Conservation (phyloP, 64 coral and sea anemone species). For the Orbicella faveolata region DNA sequence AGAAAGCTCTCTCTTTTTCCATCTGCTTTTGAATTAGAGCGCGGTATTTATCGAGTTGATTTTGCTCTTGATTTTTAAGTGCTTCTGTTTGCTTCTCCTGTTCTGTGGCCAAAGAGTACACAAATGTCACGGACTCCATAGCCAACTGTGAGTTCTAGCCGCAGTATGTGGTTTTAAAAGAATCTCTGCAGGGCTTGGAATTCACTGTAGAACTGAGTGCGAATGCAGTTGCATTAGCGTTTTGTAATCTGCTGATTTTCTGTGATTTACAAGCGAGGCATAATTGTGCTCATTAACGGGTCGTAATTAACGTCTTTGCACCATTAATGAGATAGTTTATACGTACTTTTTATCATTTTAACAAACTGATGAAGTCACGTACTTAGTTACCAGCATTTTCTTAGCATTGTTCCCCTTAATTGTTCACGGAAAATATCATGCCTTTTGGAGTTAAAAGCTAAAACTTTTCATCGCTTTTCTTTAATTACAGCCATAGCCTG, state of each 20-base stretch:
- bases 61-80: neutral
- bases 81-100: neutral
- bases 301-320: neutral
- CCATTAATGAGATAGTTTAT: neutral
- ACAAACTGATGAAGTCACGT: neutral
- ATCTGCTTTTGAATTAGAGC: neutral
- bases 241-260: neutral
- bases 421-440: no score
- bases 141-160: no score
- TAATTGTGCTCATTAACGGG: neutral
- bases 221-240: neutral
- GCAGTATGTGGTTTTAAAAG: no score
- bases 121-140: neutral
- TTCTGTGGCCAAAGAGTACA: neutral
- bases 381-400: neutral
- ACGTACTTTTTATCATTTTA: no score
- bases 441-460: no score
- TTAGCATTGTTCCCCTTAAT: no score
- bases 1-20: constrained; percentile 2
- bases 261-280: neutral
- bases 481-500: no score
- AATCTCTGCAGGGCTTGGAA: no score
- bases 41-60: constrained; percentile 13
- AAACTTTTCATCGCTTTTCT: no score
- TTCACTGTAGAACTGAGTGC: neutral